phyloP scores from a whole-genome alignment of 2,797 vertebrate species.

The Ctenopoma multispine region DNA sequence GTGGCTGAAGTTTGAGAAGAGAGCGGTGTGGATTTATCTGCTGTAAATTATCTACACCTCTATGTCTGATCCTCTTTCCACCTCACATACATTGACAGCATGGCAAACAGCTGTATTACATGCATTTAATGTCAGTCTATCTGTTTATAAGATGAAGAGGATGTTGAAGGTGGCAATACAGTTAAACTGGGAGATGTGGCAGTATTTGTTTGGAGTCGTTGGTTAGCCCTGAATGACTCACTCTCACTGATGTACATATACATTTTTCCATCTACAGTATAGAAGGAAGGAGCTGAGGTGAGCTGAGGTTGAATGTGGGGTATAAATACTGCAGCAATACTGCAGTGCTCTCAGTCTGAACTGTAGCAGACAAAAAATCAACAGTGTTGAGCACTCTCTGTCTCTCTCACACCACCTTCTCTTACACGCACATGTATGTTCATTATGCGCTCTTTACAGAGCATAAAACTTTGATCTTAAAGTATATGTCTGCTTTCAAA shows the following conservation, averaged over 20 bases:
- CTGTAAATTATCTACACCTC: slow-evolving; percentile 34
- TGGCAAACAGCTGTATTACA: slow-evolving; percentile 39
- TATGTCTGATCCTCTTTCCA: slow-evolving; percentile 42
- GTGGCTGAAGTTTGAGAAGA: slow-evolving; percentile 29
- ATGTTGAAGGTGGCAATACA: slow-evolving; percentile 1
- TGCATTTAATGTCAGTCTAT: slow-evolving; percentile 17
- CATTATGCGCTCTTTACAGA: slow-evolving; percentile 19
- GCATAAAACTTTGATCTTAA: slow-evolving; percentile 36
- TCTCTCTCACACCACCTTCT: slow-evolving; percentile 39
- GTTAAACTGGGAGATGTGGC: slow-evolving; percentile 21
- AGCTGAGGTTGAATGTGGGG: slow-evolving; percentile 72
- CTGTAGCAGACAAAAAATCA: slow-evolving; percentile 66
- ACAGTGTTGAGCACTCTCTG: slow-evolving; percentile 44
- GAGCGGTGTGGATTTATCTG: slow-evolving; percentile 21
- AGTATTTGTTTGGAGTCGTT: slow-evolving; percentile 29
- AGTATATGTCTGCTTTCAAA: neutral
- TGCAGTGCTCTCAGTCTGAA: slow-evolving; percentile 77
- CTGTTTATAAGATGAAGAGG: neutral
- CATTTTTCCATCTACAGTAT: slow-evolving; percentile 47
- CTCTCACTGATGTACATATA: slow-evolving; percentile 38
- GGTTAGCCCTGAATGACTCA: slow-evolving; percentile 41
- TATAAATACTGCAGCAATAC: slow-evolving; percentile 79
- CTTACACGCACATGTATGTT: slow-evolving; percentile 29
- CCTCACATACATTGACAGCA: slow-evolving; percentile 17
- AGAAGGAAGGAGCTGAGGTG: slow-evolving; percentile 65